Conservation (phyloP, 2,113 vertebrate genomes). For the Irena cyanogastra region DNA sequence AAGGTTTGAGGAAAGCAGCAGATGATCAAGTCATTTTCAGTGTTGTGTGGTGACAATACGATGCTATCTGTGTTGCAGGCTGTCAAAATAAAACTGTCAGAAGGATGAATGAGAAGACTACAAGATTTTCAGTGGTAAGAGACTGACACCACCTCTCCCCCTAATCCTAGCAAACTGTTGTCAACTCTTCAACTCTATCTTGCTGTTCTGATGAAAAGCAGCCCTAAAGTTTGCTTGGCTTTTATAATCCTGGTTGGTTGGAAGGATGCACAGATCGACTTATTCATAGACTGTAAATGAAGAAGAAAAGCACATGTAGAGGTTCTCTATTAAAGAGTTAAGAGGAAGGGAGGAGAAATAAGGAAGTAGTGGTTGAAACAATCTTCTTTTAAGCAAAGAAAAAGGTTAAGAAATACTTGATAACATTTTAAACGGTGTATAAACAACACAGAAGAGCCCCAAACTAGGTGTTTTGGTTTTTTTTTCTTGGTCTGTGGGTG, state of each 20-base stretch:
- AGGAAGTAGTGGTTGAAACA: slow-evolving; percentile 51
- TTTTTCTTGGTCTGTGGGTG: accelerated
- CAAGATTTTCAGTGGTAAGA: not conserved
- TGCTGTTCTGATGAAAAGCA: not conserved
- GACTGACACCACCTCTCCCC: not conserved
- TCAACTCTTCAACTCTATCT: not conserved
- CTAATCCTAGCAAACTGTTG: not conserved
- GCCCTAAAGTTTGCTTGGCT: not conserved
- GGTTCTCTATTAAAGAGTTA: slow-evolving; percentile 14
- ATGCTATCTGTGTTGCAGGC: not conserved
- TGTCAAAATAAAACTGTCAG: not conserved
- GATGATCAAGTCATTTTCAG: not conserved
- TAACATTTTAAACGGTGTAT: not conserved
- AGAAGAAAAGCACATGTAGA: not conserved
- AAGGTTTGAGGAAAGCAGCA: not conserved
- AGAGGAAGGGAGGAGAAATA: slow-evolving; percentile 47
- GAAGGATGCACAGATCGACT: not conserved
- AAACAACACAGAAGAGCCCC: not conserved
- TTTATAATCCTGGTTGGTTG: not conserved
- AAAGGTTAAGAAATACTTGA: not conserved
- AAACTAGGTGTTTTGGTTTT: not conserved
- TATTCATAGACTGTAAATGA: not conserved
- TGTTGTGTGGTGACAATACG: not conserved
- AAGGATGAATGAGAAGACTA: not conserved
- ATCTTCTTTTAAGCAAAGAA: not conserved